phyloP scores from a whole-genome alignment of 2,113 vertebrate species.

The Tretioscincus oriximinensis region DNA sequence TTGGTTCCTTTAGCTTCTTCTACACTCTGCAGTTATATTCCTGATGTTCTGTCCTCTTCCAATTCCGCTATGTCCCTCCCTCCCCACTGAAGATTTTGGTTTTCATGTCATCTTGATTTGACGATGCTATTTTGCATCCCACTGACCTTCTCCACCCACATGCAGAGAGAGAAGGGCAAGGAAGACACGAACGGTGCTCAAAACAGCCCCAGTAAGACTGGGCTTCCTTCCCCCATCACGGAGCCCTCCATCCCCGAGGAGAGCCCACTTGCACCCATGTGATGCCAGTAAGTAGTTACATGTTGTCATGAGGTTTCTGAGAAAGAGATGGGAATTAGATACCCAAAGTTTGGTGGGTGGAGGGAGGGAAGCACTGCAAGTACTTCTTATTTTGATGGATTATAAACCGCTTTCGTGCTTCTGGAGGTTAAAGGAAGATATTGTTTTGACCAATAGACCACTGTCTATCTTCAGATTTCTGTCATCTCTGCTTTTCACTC shows the following conservation, averaged over 20 bases:
- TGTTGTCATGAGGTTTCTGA: neutral
- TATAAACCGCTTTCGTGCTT: neutral
- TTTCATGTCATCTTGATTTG: constrained; percentile 58
- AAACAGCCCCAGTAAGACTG: constrained; percentile 69
- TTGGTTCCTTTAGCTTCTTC: constrained; percentile 28
- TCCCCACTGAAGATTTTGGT: constrained; percentile 49
- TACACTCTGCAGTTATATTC: neutral
- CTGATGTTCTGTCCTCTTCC: constrained; percentile 7
- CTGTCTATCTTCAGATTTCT: neutral
- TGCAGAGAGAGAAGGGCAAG: constrained; percentile 85
- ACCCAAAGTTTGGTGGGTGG: neutral
- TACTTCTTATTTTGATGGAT: neutral
- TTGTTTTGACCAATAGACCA: neutral
- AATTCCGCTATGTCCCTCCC: constrained; percentile 43
- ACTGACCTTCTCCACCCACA: constrained; percentile 66
- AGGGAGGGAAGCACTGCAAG: neutral
- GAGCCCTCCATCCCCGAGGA: constrained; percentile 75
- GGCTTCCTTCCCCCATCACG: constrained; percentile 79
- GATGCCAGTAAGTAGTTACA: constrained; percentile 83
- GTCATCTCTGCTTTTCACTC: neutral
- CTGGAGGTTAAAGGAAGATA: neutral
- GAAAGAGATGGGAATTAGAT: constrained; percentile 35
- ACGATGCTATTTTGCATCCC: constrained; percentile 67
- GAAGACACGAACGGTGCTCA: constrained; percentile 71
- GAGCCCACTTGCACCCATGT: constrained; percentile 77